Evolutionary conservation across 2,113 vertebrate genomes (phyloP).

Genomic region (Motacilla alba): DNA sequence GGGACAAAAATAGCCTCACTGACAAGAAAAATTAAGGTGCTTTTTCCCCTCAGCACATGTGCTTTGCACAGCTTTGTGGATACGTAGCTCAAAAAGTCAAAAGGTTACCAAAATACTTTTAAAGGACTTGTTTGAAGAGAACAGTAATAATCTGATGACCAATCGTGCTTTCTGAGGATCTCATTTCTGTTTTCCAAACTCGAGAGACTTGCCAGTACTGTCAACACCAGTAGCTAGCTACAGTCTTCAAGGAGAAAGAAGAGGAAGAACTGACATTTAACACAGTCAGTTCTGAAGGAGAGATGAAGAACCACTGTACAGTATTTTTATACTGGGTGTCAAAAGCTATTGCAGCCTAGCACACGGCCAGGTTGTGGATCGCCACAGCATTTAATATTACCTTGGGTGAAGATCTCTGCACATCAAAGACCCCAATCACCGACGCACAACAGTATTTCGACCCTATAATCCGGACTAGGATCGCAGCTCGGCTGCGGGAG

Average conservation of each 20-base stretch:
- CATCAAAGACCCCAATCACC: rapidly evolving
- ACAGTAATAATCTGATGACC: background rate
- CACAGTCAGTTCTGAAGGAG: background rate
- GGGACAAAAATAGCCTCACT: background rate
- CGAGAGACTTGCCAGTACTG: background rate
- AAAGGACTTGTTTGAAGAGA: background rate
- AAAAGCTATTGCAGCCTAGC: background rate
- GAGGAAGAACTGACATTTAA: background rate
- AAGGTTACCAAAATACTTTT: background rate
- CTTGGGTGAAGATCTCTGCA: rapidly evolving
- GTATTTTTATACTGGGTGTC: background rate
- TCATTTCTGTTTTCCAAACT: background rate
- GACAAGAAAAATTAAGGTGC: background rate
- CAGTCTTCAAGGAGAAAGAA: background rate
- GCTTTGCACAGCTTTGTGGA: background rate
- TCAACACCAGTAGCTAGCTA: background rate
- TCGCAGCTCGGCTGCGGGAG: background rate
- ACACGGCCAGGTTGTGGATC: background rate
- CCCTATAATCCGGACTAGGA: background rate
- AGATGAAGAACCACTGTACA: background rate
- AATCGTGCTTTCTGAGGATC: background rate
- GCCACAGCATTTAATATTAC: background rate
- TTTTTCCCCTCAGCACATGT: background rate
- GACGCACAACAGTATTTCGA: background rate
- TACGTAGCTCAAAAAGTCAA: background rate